A percentile compares a stretch with the other conserved stretches of the same genome.
phyloP scores from a whole-genome alignment of 2,888 invertebrate species.

The Macropis europaea region DNA sequence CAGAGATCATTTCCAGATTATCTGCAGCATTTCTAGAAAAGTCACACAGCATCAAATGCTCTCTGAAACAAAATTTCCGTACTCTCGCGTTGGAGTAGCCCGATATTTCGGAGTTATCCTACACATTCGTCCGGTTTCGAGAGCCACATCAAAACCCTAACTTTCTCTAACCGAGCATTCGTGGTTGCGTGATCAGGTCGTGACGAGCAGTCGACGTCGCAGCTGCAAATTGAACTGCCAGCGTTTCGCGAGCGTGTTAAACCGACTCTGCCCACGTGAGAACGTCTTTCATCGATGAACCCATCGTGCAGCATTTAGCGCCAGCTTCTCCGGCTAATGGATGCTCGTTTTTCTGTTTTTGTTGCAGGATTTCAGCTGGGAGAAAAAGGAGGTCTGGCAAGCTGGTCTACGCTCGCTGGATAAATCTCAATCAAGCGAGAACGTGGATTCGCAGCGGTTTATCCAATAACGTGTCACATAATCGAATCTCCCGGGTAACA shows the following conservation, averaged over 20 bases:
- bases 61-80: too few relatives aligned
- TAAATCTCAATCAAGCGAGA: constrained; percentile 13
- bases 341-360: too few relatives aligned
- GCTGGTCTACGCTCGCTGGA: background rate
- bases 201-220: background rate
- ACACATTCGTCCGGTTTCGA: background rate
- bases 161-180: background rate
- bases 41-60: too few relatives aligned
- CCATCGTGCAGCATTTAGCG: too few relatives aligned
- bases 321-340: too few relatives aligned
- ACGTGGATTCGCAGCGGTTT: constrained; percentile 13
- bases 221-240: background rate
- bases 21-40: too few relatives aligned
- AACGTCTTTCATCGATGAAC: too few relatives aligned
- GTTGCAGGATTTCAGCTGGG: too few relatives aligned
- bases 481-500: constrained; percentile 32
- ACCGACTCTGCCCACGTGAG: background rate
- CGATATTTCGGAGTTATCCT: too few relatives aligned
- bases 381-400: background rate
- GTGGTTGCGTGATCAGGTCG: background rate
- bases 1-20: too few relatives aligned
- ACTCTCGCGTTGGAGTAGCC: too few relatives aligned
- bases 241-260: background rate
- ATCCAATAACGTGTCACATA: constrained; percentile 29
- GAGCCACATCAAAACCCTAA: background rate